Base-by-base conservation (phyloP, 64 coral and sea anemone species). In the Actinia equina region DNA sequence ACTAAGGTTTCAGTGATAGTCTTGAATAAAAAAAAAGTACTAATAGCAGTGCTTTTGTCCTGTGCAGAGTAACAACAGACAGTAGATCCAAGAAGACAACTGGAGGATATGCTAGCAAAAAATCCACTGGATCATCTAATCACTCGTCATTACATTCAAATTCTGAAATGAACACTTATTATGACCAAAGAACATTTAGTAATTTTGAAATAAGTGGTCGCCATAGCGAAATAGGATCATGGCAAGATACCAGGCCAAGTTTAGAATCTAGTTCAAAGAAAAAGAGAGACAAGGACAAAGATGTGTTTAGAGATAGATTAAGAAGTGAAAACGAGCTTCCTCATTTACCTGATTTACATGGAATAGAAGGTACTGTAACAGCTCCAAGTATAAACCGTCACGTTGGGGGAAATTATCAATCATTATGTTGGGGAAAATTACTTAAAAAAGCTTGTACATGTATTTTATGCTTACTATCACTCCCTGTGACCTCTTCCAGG, bases 101-200 rank as follows among this genome's bases (percentile, higher is more conserved):
- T 58, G 59, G 19, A 60, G 59, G 83, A 41, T 85, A 85, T 19
- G 26, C 3, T 16, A 85, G 55, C 17, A 85, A 85, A 63, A 85
- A 85, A 61, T 60, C 53, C 19, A 60, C 59, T 18, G 83, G 83
- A 18, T 85, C 83, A 18, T 58, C 51, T 19, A 92, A 79, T 92
- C 91, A 77, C 79, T 60, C 78, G 76, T 88, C 78, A 58, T 80
- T 71, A 62, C 80, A 85, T 25, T 85, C 55, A 63, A 85, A 85
- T 45, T 85, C 83, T 27, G 83, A 85, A 52, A 85, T 85, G 55
- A 93, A 96, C 58, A 92, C 91, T n/a, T 95, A 89, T 71, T 96
- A 88, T 71, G 94, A 96, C 85, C 91, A 93, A 79, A 96, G 91
- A 82, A 96, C 94, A 84, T 96, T 87, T 88, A 96, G 92, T 91